Base-by-base conservation (phyloP, 2,888 invertebrate species). In the Cancer borealis region DNA sequence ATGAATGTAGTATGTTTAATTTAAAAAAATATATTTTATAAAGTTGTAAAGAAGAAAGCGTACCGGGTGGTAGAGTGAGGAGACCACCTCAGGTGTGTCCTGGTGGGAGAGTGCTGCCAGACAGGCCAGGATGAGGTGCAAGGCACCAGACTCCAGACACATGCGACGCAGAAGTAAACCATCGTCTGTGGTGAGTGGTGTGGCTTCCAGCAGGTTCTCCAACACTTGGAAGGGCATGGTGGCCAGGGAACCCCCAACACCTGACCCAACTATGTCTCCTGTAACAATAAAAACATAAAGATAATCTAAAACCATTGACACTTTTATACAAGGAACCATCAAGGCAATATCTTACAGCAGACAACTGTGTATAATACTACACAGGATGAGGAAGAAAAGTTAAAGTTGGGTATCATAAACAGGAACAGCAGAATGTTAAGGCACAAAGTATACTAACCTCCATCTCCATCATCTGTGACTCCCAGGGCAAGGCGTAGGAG, bases 401-500 rank as follows among this genome's bases (percentile, higher is more conserved):
- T 79, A 79, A 14, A 21, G n/a, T 47, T 47, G 12, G 26, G 21
- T 12, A 26, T 21, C 88, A 88, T 46, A 39, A 3, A 30, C 14
- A n/a, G 21, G 26, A n/a, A n/a, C 47, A 49, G n/a, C 54, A 30
- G 45, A 91, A 12, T 30, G 47, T 14, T 21, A 45, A 73, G 26
- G 26, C 30, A 26, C 92, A 73, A 26, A 73, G 26, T 73, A 73
- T 73, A 97, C 97, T 97, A 96, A 98, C 98, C 98, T 96, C 98
- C 99, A 97, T 99, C 98, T 90, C 98, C 99, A 96, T 99, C 98
- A 96, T 98, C 98, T 3, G 98, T 98, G 8, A 99, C 99, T 45
- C 99, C 99, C 39, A 99, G 97, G 66, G 99, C 98, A 92, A 99
- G 97, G 6, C 99, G 97, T 96, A 99, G 97, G 95, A 99, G 97